Evolutionary conservation across 2,113 vertebrate species (phyloP), one percentile per base, ranked within the genome.

Genomic region (Seriola rivoliana): DNA sequence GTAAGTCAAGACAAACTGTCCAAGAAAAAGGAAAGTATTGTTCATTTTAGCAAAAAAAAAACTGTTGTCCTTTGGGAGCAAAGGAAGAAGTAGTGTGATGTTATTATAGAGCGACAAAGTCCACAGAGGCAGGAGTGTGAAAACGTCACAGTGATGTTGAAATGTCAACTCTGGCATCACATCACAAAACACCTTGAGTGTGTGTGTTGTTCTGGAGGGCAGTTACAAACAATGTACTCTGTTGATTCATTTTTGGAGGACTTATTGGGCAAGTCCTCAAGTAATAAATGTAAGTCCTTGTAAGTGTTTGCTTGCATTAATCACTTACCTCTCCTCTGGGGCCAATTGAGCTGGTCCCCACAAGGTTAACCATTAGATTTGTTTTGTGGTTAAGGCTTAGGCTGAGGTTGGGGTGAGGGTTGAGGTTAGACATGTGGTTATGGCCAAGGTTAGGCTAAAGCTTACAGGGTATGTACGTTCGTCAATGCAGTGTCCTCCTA

Each of bases 321-420:
- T 85, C 38, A 57, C 7, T 69, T 8, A 7, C 13, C 11, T 66
- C 23, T 42, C 52, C 71, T 42, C n/a, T 44, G 23, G 23, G 36
- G 42, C 55, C 52, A 59, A 36, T 69, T 57, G 23, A 62, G 62
- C 64, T 65, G 46, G 50, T 65, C 66, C 67, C 13, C 77, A 32
- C 42, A 66, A 75, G 60, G 71, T 67, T 64, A 87, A 80, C 23
- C 4, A 7, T 42, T 78, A 60, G 17, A 40, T 75, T 85, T 50
- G 52, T 36, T 36, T 54, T 72, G 32, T 32, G 40, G 58, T 38
- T 34, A 34, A 36, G 44, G 50, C 48, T 76, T 44, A 25, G 67
- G 38, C 8, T 58, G 48, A 16, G 52, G 16, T 50, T 72, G 67
- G 23, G 23, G 16, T 63, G 4, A 64, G 11, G 25, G 65, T 25